Evolutionary conservation across 2,888 invertebrate genomes (phyloP).

Genomic region (Seira musarum): DNA sequence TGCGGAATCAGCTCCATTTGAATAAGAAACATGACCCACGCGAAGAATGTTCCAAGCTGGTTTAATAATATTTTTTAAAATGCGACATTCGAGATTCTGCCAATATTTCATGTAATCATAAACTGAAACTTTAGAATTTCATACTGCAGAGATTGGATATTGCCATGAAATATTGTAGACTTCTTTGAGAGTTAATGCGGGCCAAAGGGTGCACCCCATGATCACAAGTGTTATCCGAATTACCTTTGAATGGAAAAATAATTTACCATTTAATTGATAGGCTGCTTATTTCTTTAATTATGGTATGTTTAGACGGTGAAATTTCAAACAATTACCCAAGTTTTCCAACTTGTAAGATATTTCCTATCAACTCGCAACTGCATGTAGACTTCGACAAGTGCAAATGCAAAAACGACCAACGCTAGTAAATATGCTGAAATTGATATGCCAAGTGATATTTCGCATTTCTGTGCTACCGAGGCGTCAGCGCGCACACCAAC

Average conservation of each 20-base stretch:
- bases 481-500: neutral
- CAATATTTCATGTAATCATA: neutral
- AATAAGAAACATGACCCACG: slow-evolving; percentile 61
- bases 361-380: slow-evolving; percentile 35
- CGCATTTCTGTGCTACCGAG: slow-evolving; percentile 15
- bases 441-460: slow-evolving; percentile 37
- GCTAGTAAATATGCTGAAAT: slow-evolving; percentile 24
- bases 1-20: slow-evolving; percentile 53
- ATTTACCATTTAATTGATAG: too few species aligned
- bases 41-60: slow-evolving; percentile 58
- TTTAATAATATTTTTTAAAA: slow-evolving; percentile 17
- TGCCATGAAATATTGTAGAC: too few species aligned
- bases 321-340: slow-evolving; percentile 46
- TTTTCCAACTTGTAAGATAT: slow-evolving; percentile 53
- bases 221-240: slow-evolving; percentile 36
- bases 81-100: too few species aligned
- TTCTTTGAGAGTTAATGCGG: slow-evolving; percentile 45
- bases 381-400: slow-evolving; percentile 42
- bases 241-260: slow-evolving; percentile 24
- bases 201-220: slow-evolving; percentile 59
- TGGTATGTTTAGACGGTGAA: too few species aligned
- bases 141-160: slow-evolving; percentile 57
- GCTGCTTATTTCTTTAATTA: too few species aligned
- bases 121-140: too few species aligned
- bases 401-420: slow-evolving; percentile 31